Base-by-base conservation (phyloP, 37 sponge, comb jelly and placozoan genomes). In the Ephydatia muelleri region DNA sequence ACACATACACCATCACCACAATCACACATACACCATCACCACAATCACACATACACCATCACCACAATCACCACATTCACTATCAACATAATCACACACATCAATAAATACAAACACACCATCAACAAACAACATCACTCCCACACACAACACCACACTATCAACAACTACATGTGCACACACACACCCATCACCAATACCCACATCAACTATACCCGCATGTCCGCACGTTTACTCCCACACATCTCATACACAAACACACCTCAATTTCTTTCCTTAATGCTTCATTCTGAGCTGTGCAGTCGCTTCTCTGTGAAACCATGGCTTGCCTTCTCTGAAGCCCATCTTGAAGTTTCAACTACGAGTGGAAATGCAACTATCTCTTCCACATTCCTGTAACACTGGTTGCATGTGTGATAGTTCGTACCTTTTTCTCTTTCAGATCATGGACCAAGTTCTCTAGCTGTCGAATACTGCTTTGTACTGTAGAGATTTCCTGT, bases 241-340 rank as follows among this genome's bases (percentile, higher is more conserved):
- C 29, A 11, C 11, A 78, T n/a, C 65, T 5, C 22, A 22, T 32
- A 66, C 25, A 11, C 71, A 49, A n/a, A 14, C 84, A 67, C 66
- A 91, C 91, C 82, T 89, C 77, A 23, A 84, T 73, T 49, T 95
- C 95, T 43, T 88, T 84, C 65, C 86, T 82, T 34, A 89, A 38
- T 5, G 77, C 29, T 30, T 89, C 75, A 31, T 78, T 84, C 35
- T 68, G 33, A 13, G 79, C 73, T 11, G 70, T 78, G 49, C 86
- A 80, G 23, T 87, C 92, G 32, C 64, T 70, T 80, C 84, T 92
- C 76, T 82, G 75, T 35, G 67, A 70, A 19, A 87, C 75, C 38
- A 92, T 78, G 34, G 65, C 79, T 65, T 86, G 74, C 66, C 85
- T 83, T 67, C 67, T 34, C 26, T 88, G 88, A 68, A 87, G 68